These are phyloP conservation scores for Carabus problematicus DNA, from an alignment of 2,888 invertebrate species.

Conservation along the genomic window DNA sequence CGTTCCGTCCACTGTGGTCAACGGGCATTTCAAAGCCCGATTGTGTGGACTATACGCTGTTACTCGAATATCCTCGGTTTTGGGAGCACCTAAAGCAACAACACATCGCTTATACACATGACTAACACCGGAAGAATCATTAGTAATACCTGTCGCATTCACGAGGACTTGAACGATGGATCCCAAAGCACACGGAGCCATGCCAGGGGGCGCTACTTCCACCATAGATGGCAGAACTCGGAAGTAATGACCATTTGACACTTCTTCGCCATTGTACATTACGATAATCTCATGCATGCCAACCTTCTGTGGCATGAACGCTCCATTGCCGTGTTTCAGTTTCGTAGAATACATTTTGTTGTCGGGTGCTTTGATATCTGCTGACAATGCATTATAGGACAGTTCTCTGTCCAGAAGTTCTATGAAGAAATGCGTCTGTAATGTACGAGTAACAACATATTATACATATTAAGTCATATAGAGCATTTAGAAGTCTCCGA, in stretches of 20 bases:
- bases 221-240: constrained; percentile 86
- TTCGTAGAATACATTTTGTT: constrained; percentile 59
- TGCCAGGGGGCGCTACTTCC: constrained; percentile 88
- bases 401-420: constrained; percentile 69
- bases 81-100: constrained; percentile 69
- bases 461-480: no score
- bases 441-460: constrained; percentile 11
- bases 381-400: constrained; percentile 54
- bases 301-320: constrained; percentile 86
- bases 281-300: constrained; percentile 89
- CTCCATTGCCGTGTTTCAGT: constrained; percentile 78
- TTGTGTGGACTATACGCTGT: constrained; percentile 93
- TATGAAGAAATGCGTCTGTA: constrained; percentile 79
- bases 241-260: constrained; percentile 73
- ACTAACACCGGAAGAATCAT: no score
- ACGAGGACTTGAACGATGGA: constrained; percentile 94
- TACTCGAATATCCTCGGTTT: constrained; percentile 85
- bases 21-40: constrained; percentile 79
- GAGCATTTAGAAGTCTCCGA: no score
- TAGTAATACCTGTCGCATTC: constrained; percentile 74
- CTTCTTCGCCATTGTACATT: constrained; percentile 63
- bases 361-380: constrained; percentile 57
- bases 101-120: no score
- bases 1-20: constrained; percentile 86
- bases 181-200: constrained; percentile 94